Evolutionary conservation across 2,113 vertebrate species (phyloP).

Genomic region (Coregonus clupeaformis): DNA sequence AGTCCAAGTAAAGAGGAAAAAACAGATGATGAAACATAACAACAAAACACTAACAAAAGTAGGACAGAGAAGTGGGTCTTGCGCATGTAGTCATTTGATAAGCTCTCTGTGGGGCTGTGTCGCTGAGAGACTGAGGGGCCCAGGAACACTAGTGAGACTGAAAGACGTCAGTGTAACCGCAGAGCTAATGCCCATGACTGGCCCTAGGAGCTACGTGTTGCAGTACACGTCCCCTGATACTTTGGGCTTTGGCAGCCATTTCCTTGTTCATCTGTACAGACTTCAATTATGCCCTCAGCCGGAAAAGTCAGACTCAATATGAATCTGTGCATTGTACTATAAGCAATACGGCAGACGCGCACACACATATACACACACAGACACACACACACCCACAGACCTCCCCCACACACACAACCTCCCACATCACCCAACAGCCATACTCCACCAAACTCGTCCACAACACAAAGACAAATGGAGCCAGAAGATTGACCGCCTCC

Average conservation of each 20-base stretch:
- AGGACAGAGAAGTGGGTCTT: too few species aligned
- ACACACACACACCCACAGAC: not conserved
- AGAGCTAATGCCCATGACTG: constrained; percentile 51
- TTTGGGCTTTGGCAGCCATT: not conserved
- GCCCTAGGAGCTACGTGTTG: constrained; percentile 43
- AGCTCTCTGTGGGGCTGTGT: constrained; percentile 32
- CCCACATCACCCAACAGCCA: constrained; percentile 15
- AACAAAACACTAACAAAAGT: too few species aligned
- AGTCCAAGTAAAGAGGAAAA: too few species aligned
- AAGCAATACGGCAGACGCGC: not conserved
- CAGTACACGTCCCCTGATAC: constrained; percentile 18
- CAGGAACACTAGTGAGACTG: constrained; percentile 22
- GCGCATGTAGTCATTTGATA: constrained; percentile 60
- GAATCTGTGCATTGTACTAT: not conserved
- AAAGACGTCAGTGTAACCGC: constrained; percentile 53
- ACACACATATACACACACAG: not conserved
- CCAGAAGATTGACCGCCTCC: too few species aligned
- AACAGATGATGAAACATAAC: too few species aligned
- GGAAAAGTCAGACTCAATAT: not conserved
- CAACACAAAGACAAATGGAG: constrained; percentile 3
- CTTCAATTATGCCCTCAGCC: not conserved
- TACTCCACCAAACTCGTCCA: constrained; percentile 4
- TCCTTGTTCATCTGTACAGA: not conserved
- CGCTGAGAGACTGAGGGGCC: constrained; percentile 37
- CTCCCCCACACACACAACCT: constrained; percentile 7